phyloP scores from a whole-genome alignment of 2,888 invertebrate species.

The Drosophila antonietae region DNA sequence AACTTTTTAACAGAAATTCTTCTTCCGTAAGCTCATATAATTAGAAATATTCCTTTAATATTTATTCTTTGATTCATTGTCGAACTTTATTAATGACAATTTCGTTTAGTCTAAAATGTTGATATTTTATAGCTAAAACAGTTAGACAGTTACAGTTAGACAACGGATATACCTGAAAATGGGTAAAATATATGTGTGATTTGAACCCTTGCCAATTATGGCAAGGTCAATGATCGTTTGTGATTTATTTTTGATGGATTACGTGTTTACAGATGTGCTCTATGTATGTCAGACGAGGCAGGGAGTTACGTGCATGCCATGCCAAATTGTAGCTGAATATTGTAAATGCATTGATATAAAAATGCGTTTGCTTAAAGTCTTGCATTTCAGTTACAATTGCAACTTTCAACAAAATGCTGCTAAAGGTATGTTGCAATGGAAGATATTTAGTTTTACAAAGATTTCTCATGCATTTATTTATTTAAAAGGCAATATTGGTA shows the following conservation, averaged over 20 bases:
- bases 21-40: slow-evolving; percentile 2
- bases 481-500: slow-evolving; percentile 25
- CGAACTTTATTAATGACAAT: too few relatives aligned
- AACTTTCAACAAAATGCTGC: slow-evolving; percentile 51
- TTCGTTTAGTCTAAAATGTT: neutral
- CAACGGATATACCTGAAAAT: slow-evolving; percentile 10
- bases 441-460: neutral
- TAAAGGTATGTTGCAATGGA: slow-evolving; percentile 45
- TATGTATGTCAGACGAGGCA: slow-evolving; percentile 55
- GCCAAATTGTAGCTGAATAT: slow-evolving; percentile 12
- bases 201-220: slow-evolving; percentile 67
- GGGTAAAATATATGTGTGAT: slow-evolving; percentile 2
- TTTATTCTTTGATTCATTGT: neutral
- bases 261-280: slow-evolving; percentile 69
- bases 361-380: slow-evolving; percentile 47
- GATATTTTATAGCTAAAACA: neutral
- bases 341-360: slow-evolving; percentile 65
- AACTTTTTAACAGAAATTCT: neutral
- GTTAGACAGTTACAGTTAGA: slow-evolving; percentile 7
- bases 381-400: slow-evolving; percentile 59
- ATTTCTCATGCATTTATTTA: neutral
- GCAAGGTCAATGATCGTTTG: slow-evolving; percentile 56
- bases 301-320: slow-evolving; percentile 56
- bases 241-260: slow-evolving; percentile 41
- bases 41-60: neutral